Percentiles rank a stretch among this genome's conserved stretches.
Evolutionary conservation across 2,113 vertebrate genomes (phyloP).

Genomic region (Calonectris borealis): DNA sequence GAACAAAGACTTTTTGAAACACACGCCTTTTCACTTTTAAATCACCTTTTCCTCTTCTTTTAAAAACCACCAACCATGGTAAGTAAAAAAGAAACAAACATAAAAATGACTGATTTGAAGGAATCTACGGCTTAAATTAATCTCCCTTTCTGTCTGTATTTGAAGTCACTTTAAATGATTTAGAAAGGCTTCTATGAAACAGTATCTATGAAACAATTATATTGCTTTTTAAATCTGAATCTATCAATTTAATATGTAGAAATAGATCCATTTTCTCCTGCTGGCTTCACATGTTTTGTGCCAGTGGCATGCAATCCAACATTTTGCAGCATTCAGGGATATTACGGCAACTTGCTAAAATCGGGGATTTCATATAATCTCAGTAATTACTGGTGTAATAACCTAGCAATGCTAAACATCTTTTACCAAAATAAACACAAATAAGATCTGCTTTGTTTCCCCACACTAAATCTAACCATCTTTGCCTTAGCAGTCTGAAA

Average conservation of each 20-base stretch:
- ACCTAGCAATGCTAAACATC: constrained; percentile 17
- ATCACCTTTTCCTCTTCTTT: neutral
- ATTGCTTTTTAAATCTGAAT: neutral
- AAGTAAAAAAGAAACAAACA: constrained; percentile 1
- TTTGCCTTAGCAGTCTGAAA: constrained; percentile 19
- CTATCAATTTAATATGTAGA: constrained; percentile 1
- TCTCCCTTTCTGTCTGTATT: neutral
- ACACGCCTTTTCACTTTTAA: neutral
- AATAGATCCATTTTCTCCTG: constrained; percentile 22
- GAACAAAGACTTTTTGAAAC: constrained; percentile 49
- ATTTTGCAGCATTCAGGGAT: neutral
- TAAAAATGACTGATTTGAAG: neutral
- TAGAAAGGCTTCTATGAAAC: neutral
- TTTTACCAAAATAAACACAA: constrained; percentile 25
- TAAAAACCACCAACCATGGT: neutral
- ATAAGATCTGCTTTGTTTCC: neutral
- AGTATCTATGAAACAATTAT: neutral
- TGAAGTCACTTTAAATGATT: constrained; percentile 10
- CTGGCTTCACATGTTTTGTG: neutral
- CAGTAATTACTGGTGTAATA: constrained; percentile 26
- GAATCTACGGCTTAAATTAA: neutral
- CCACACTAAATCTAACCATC: neutral
- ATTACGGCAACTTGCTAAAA: constrained; percentile 10
- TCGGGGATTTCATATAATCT: constrained; percentile 10
- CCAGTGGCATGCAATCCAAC: neutral